A percentile compares a stretch with the other conserved stretches of the same genome.
Evolutionary conservation across 2,888 invertebrate species (phyloP).

Genomic region (Miltochrista miniata): DNA sequence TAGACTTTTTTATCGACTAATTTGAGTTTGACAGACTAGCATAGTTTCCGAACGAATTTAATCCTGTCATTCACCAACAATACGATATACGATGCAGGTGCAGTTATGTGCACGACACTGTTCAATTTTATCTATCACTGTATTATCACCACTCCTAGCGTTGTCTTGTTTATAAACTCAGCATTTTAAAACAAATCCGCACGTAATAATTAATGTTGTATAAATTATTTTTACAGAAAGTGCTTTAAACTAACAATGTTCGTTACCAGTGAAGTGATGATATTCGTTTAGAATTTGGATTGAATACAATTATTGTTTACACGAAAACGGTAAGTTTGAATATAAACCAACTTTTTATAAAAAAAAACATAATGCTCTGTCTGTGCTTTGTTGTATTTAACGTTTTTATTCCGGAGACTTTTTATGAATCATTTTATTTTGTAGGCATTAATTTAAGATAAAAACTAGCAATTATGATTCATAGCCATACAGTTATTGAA

Average conservation of each 20-base stretch:
- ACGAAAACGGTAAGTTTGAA: slow-evolving; percentile 41
- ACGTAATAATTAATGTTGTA: not conserved
- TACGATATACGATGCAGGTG: too few species aligned
- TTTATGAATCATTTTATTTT: not conserved
- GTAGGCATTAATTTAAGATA: too few species aligned
- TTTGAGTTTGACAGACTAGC: too few species aligned
- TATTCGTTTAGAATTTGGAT: slow-evolving; percentile 14
- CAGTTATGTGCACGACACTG: too few species aligned
- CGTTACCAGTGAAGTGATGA: slow-evolving; percentile 11
- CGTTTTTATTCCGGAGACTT: not conserved
- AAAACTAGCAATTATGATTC: too few species aligned
- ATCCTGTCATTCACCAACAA: not conserved
- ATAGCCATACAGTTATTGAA: too few species aligned
- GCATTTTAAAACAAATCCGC: slow-evolving; percentile 7
- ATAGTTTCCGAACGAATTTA: slow-evolving; percentile 36
- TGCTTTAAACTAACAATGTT: slow-evolving; percentile 12
- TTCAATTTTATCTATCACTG: slow-evolving; percentile 3
- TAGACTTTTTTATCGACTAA: too few species aligned
- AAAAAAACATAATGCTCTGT: slow-evolving; percentile 25
- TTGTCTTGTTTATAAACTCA: slow-evolving; percentile 20
- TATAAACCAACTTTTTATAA: slow-evolving; percentile 33
- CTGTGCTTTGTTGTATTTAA: slow-evolving; percentile 5
- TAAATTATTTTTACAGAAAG: slow-evolving; percentile 24
- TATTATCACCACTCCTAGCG: slow-evolving; percentile 42
- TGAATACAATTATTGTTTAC: slow-evolving; percentile 44